Base-by-base conservation (phyloP, 2,113 vertebrate species). In the Planiliza haematocheilus region DNA sequence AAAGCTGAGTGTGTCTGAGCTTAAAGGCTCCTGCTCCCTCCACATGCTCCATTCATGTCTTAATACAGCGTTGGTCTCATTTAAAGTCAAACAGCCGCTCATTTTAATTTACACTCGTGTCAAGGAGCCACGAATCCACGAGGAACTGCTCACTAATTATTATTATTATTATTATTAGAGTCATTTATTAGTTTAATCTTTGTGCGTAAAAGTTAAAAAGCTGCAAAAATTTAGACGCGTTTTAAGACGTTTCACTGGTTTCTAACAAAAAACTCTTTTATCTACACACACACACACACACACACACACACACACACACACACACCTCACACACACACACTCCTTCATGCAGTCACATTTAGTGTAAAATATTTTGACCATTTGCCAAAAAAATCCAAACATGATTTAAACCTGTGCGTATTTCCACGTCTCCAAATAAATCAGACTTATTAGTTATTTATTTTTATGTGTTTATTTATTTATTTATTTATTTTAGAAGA, bases 101-200 rank as follows among this genome's bases (percentile, higher is more conserved):
- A 4, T n/a, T 30, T 1, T 41, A 10, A 48, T 18, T 46, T 8
- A 11, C 63, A 14, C 17, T 16, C n/a, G 64, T 50, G 78, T 79
- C 73, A 83, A 88, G 79, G 42, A 78, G 70, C 87, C 67, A 81
- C 77, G 53, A 30, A 36, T 74, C 10, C 39, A 49, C 10, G 4
- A 12, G 13, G 56, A 60, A 8, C 7, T 48, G 51, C 2, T 79
- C 64, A 72, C 43, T 72, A n/a, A n/a, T n/a, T n/a, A n/a, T n/a
- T n/a, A n/a, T n/a, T n/a, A n/a, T n/a, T n/a, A n/a, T n/a, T n/a
- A n/a, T n/a, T n/a, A n/a, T n/a, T n/a, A n/a, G n/a, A n/a, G n/a
- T n/a, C n/a, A 17, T 70, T 79, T 70, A 73, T 30, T 74, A 21
- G 65, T 74, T 24, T 64, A 74, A 63, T 72, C 50, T 55, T 68